phyloP scores from a whole-genome alignment of 2,113 vertebrate species.

The Onychorhynchus coronatus region DNA sequence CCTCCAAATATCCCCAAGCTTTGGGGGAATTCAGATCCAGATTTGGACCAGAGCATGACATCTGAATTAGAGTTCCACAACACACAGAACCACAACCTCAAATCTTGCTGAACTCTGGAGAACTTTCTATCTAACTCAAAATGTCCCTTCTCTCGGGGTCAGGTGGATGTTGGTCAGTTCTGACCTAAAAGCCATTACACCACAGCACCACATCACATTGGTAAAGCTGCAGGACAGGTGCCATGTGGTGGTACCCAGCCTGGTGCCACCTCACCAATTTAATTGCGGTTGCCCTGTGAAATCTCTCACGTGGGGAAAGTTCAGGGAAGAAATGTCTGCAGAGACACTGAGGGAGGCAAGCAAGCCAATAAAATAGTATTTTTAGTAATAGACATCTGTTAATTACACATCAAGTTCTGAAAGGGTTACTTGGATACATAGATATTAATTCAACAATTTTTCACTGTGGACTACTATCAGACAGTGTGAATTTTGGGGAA shows the following conservation, averaged over 20 bases:
- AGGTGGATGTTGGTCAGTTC: rapidly evolving
- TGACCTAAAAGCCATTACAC: neutral
- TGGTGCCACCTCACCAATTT: neutral
- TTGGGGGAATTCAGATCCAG: neutral
- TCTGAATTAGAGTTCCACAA: neutral
- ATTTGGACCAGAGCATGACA: neutral
- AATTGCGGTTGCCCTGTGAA: neutral
- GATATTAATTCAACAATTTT: neutral
- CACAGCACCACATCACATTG: neutral
- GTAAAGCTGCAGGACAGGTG: neutral
- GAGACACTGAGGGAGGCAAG: neutral
- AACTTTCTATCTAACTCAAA: neutral
- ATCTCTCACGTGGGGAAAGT: neutral
- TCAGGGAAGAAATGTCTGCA: neutral
- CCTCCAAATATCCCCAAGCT: neutral
- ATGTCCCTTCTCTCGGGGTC: neutral
- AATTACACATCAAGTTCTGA: neutral
- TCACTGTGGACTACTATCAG: neutral
- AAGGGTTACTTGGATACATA: neutral
- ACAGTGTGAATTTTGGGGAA: neutral
- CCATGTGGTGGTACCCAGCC: neutral
- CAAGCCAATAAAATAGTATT: neutral
- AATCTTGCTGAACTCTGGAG: neutral
- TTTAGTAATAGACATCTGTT: neutral
- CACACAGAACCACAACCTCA: neutral